Evolutionary conservation across 2,797 vertebrate species (phyloP), one percentile per base, ranked within the genome.

Genomic region (Acanthopagrus latus): DNA sequence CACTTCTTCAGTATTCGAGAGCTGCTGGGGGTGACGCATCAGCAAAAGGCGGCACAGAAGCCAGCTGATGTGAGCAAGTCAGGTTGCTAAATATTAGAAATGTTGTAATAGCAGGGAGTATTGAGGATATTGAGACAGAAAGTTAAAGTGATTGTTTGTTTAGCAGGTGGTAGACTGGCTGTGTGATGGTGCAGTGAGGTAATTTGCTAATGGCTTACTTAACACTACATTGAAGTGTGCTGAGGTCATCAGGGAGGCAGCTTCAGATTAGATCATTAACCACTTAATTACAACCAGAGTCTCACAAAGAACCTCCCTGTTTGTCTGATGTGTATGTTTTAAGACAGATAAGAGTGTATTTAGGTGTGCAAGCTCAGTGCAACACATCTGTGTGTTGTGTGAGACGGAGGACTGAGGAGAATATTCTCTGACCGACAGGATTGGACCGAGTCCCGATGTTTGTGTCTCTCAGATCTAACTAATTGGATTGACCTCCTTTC

Each of bases 401-500:
- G 44, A 21, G 8, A 21, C 43, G 18, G 54, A 65, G 29, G 41
- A 50, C 7, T 27, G 44, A 56, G 29, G 52, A 58, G 23, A 65
- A 59, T 64, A 48, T 56, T 68, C 54, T 23, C 0, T 64, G 66
- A 63, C 33, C 18, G 27, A 48, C 84, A 74, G 50, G 23, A 56
- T 78, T 83, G 87, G 76, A 69, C 54, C n/a, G 47, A 47, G 78
- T 69, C 55, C 80, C 72, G 56, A 83, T 87, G 89, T 92, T 88
- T 90, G 65, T 84, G 70, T 88, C 71, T 89, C 78, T 81, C 60
- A 63, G 89, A 82, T 90, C 78, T 50, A 47, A 78, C 83, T 92
- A 92, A 95, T 90, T 85, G 91, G 93, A 92, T 94, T 93, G 93
- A 86, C 93, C 93, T 90, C 71, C 70, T 93, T 94, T 85, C 81